phyloP scores from a whole-genome alignment of 1,140 invertebrate genomes.

The Brachionus rotundiformis region DNA sequence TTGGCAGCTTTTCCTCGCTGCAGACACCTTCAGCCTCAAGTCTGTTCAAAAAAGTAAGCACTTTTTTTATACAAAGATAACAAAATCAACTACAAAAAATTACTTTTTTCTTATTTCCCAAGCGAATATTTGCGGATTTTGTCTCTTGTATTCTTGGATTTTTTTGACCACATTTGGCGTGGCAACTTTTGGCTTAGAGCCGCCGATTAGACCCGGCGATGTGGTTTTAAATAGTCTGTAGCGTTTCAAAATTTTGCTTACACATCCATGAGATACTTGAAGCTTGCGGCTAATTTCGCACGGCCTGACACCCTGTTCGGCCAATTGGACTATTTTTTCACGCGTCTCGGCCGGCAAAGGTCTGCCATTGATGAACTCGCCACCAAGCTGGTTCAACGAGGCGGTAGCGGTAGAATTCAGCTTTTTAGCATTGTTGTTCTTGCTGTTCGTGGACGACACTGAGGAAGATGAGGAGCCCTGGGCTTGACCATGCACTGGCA shows the following conservation, averaged over 20 bases:
- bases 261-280: slow-evolving; percentile 89
- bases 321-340: slow-evolving; percentile 90
- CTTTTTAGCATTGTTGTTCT: background rate
- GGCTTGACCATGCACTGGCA: background rate
- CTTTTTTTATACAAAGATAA: background rate
- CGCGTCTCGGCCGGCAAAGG: slow-evolving; percentile 91
- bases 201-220: slow-evolving; percentile 96
- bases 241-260: slow-evolving; percentile 80
- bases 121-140: slow-evolving; percentile 99
- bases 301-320: slow-evolving; percentile 85
- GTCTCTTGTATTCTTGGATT: slow-evolving; percentile 94
- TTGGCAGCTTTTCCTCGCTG: slow-evolving; percentile 96
- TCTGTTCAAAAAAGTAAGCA: slow-evolving; percentile 17
- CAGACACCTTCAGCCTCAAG: slow-evolving; percentile 79
- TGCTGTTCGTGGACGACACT: background rate
- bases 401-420: slow-evolving; percentile 21
- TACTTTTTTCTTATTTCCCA: slow-evolving; percentile 98
- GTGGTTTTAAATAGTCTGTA: slow-evolving; percentile 98
- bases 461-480: slow-evolving; percentile 9
- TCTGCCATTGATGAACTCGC: slow-evolving; percentile 93
- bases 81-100: no score
- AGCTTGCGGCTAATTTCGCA: slow-evolving; percentile 93
- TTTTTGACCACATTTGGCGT: slow-evolving; percentile 96
- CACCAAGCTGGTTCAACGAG: slow-evolving; percentile 87
- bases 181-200: slow-evolving; percentile 97